These are phyloP conservation scores for Acleris cristana DNA, from an alignment of 2,888 invertebrate genomes.

Conservation along the genomic window DNA sequence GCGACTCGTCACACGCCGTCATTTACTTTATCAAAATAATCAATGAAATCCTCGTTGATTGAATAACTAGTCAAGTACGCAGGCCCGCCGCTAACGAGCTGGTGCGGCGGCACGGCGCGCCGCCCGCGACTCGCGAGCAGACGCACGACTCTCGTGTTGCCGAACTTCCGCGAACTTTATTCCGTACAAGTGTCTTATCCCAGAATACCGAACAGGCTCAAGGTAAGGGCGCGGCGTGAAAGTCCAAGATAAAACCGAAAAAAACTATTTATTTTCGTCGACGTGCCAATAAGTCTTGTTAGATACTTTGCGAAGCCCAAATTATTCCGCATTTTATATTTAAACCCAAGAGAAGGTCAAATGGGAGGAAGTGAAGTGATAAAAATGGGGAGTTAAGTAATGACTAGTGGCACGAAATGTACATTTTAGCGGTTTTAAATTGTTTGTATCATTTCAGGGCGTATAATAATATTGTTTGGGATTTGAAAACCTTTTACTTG, in stretches of 20 bases:
- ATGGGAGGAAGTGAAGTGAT: constrained; percentile 58
- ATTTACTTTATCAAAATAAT: constrained; percentile 1
- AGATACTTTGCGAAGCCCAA: constrained; percentile 47
- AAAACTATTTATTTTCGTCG: constrained; percentile 54
- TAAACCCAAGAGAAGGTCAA: constrained; percentile 52
- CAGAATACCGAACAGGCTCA: constrained; percentile 9
- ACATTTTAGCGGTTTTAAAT: constrained; percentile 24
- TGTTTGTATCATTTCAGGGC: too few relatives aligned
- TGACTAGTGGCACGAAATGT: constrained; percentile 59
- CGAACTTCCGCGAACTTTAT: background rate
- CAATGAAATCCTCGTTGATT: background rate
- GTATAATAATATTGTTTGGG: too few relatives aligned
- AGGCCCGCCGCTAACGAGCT: background rate
- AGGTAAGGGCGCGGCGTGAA: constrained; percentile 33
- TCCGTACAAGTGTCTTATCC: background rate
- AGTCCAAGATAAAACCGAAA: constrained; percentile 43
- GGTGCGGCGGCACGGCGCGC: too few relatives aligned
- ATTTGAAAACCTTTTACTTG: too few relatives aligned
- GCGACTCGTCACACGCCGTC: constrained; percentile 7
- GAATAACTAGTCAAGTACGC: constrained; percentile 1
- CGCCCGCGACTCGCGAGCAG: too few relatives aligned
- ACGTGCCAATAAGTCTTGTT: constrained; percentile 58
- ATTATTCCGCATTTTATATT: constrained; percentile 55
- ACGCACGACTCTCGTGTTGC: too few relatives aligned
- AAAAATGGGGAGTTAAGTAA: constrained; percentile 60